Evolutionary conservation across 2,888 invertebrate genomes (phyloP), one percentile per base, ranked within the genome.

Genomic region (Prionchulus punctatus): DNA sequence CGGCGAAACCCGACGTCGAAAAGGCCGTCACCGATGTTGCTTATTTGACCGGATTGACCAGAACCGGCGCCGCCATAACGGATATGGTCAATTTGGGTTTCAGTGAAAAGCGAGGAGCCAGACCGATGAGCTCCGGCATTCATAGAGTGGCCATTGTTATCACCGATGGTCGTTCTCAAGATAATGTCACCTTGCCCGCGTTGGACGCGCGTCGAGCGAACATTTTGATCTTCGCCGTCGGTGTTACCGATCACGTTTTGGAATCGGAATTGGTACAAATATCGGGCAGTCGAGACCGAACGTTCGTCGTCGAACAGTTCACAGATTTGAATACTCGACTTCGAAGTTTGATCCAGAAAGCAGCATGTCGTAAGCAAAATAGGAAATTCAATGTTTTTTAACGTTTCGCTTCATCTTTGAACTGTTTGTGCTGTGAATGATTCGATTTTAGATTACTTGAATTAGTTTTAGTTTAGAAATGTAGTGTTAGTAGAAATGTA

Each of bases 81-180:
- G 70, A 70, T 60, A 66, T 70, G 67, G 68, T 67, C 2, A 57
- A 62, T 42, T 67, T n/a, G 7, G 56, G 45, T 4, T 55, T 55
- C 45, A 61, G 65, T 28, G 65, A 66, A 49, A 57, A 67, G 45
- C 58, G 70, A 47, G 69, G 69, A 26, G 70, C 69, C 18, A 60
- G 69, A n/a, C 66, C 64, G 15, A 47, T 61, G 26, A 23, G 25
- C 23, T 26, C 42, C 15, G 43, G 54, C 12, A 25, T 54, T 4
- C 54, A 23, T 23, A 65, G 67, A 56, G 66, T 74, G 1, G 71
- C 70, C 15, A 68, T 74, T 42, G 70, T 74, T 3, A 67, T 74
- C 30, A 73, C 73, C 1, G 73, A 74, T 59, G 74, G 73, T 3
- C 60, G 69, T 26, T 71, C 72, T 30, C 70, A 60, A 57, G 70